phyloP scores from a whole-genome alignment of 2,888 invertebrate species.

The Asteroscopus sphinx region DNA sequence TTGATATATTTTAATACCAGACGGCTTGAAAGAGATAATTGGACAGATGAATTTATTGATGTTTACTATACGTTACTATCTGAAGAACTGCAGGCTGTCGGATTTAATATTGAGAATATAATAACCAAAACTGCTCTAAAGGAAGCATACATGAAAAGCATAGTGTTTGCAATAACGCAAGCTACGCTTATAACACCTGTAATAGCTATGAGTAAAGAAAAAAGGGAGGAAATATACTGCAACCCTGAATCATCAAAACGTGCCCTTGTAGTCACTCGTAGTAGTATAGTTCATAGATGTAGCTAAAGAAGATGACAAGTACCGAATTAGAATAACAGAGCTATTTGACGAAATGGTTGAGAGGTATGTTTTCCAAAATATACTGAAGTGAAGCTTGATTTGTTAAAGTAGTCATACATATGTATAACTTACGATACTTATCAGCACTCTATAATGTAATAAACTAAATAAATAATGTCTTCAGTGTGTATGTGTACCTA shows the following conservation, averaged over 20 bases:
- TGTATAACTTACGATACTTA: background rate
- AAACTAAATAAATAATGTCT: conserved; percentile 10
- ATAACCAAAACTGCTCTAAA: conserved; percentile 62
- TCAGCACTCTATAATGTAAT: background rate
- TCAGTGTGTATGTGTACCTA: background rate
- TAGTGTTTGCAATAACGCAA: conserved; percentile 78
- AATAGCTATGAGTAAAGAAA: conserved; percentile 66
- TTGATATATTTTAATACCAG: conserved; percentile 89
- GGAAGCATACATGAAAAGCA: conserved; percentile 72
- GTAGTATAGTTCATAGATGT: conserved; percentile 73
- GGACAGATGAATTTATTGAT: conserved; percentile 82
- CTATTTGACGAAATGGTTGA: conserved; percentile 90
- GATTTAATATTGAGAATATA: conserved; percentile 65
- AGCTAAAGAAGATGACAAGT: conserved; percentile 69
- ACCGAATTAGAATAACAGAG: conserved; percentile 83
- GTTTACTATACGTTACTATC: conserved; percentile 88
- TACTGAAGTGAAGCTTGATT: background rate
- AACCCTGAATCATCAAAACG: conserved; percentile 64
- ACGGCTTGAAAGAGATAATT: conserved; percentile 76
- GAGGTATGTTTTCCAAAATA: conserved; percentile 69
- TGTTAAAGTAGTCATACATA: background rate
- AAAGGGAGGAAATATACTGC: conserved; percentile 69
- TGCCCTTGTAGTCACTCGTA: conserved; percentile 72
- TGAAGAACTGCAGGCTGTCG: conserved; percentile 75
- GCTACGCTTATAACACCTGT: conserved; percentile 79